Conservation (phyloP, 2,113 vertebrate genomes). For the Artemisiospiza belli region DNA sequence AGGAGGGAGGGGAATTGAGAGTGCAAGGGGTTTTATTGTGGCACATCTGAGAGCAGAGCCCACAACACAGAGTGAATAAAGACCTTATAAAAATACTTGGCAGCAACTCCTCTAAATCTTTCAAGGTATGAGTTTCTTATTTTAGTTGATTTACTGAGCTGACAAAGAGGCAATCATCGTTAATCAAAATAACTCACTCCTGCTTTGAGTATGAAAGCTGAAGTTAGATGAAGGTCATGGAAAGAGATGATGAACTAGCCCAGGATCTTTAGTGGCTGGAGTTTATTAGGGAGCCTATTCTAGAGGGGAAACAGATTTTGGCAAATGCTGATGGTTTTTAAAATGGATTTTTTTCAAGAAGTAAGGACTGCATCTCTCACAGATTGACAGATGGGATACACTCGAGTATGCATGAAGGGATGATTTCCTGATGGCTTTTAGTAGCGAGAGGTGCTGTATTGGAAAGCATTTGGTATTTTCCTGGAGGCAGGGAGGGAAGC, state of each 20-base stretch:
- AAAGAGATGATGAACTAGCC: conserved; percentile 46
- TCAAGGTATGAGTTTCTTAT: conserved; percentile 66
- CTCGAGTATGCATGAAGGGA: background rate
- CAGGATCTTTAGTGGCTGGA: background rate
- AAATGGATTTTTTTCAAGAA: background rate
- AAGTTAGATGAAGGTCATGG: conserved; percentile 66
- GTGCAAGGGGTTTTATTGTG: background rate
- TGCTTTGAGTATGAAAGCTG: conserved; percentile 19
- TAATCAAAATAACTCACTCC: conserved; percentile 69
- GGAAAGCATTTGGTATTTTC: background rate
- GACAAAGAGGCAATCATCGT: conserved; percentile 67
- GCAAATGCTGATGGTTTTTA: background rate
- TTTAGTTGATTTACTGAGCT: conserved; percentile 61
- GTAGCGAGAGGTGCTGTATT: background rate
- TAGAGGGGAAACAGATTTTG: background rate
- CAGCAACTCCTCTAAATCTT: conserved; percentile 50
- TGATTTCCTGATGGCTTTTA: background rate
- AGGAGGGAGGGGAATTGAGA: background rate
- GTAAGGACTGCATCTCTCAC: background rate
- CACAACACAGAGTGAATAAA: conserved; percentile 31
- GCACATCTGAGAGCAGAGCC: background rate
- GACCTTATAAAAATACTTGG: conserved; percentile 51
- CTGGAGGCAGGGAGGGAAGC: background rate
- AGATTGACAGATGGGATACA: background rate
- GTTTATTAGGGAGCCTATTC: conserved; percentile 17